Evolutionary conservation across 1,140 invertebrate species (phyloP).

Genomic region (Sipha flava): DNA sequence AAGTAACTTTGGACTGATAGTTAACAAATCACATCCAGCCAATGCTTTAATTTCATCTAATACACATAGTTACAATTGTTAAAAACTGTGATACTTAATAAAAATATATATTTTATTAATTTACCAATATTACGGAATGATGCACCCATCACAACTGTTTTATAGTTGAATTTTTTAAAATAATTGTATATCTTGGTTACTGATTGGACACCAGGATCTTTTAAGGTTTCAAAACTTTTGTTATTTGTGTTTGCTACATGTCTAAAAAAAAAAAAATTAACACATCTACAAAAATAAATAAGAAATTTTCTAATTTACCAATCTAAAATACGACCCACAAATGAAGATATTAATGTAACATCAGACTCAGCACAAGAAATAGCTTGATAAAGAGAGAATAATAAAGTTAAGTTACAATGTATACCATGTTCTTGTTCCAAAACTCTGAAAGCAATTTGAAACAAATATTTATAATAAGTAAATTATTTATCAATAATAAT

Average conservation of each 20-base stretch:
- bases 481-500: not conserved
- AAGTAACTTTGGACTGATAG: conserved; percentile 84
- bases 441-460: conserved; percentile 51
- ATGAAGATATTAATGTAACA: conserved; percentile 95
- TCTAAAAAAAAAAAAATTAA: conserved; percentile 45
- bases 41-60: conserved; percentile 82
- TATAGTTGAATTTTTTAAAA: conserved; percentile 96
- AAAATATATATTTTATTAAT: conserved; percentile 12
- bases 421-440: conserved; percentile 87
- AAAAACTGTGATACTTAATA: not conserved
- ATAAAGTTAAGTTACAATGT: conserved; percentile 93
- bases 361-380: conserved; percentile 96
- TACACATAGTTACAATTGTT: not conserved
- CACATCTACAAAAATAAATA: not conserved
- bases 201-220: conserved; percentile 91
- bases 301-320: conserved; percentile 59
- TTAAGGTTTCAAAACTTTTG: conserved; percentile 69
- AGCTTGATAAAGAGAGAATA: conserved; percentile 93
- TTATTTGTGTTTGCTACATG: conserved; percentile 79
- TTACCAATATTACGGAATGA: conserved; percentile 88
- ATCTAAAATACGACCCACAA: conserved; percentile 81
- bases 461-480: not conserved
- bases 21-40: conserved; percentile 96
- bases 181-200: conserved; percentile 97
- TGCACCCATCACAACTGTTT: conserved; percentile 98